Conservation (phyloP, 1,140 invertebrate species). For the Chymomyza costata region DNA sequence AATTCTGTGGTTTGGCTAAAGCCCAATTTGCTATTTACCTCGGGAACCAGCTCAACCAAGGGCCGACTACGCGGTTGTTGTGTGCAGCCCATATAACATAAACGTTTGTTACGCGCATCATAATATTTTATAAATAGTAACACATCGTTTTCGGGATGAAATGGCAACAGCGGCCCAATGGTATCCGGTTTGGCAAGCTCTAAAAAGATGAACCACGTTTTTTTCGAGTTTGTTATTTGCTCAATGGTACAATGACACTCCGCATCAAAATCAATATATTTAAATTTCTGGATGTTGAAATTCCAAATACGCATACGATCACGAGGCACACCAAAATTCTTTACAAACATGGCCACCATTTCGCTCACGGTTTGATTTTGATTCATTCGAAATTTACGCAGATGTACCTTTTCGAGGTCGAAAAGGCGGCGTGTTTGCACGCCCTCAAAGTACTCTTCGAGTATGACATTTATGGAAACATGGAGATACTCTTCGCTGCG, state of each 20-base stretch:
- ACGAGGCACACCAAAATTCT: constrained; percentile 89
- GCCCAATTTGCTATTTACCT: constrained; percentile 89
- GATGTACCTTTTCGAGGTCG: constrained; percentile 90
- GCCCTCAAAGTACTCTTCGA: constrained; percentile 83
- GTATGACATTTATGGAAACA: constrained; percentile 85
- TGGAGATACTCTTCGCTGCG: constrained; percentile 95
- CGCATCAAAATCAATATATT: constrained; percentile 86
- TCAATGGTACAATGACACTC: constrained; percentile 86
- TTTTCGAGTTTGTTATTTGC: constrained; percentile 86
- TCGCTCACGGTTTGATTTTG: constrained; percentile 89
- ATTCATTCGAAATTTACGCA: constrained; percentile 89
- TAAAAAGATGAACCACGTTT: constrained; percentile 93
- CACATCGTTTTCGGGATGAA: constrained; percentile 95
- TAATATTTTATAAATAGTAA: constrained; percentile 96
- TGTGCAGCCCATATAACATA: constrained; percentile 89
- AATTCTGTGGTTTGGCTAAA: constrained; percentile 80
- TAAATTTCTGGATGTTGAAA: constrained; percentile 79
- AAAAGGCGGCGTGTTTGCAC: constrained; percentile 97
- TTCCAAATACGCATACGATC: constrained; percentile 94
- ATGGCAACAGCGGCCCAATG: constrained; percentile 84
- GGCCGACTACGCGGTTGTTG: constrained; percentile 90
- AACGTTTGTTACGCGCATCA: constrained; percentile 91
- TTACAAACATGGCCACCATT: constrained; percentile 87
- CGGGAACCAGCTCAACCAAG: constrained; percentile 88
- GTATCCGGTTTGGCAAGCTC: constrained; percentile 91